Evolutionary conservation across 2,113 vertebrate genomes (phyloP).

Genomic region (Synodontis membranacea): DNA sequence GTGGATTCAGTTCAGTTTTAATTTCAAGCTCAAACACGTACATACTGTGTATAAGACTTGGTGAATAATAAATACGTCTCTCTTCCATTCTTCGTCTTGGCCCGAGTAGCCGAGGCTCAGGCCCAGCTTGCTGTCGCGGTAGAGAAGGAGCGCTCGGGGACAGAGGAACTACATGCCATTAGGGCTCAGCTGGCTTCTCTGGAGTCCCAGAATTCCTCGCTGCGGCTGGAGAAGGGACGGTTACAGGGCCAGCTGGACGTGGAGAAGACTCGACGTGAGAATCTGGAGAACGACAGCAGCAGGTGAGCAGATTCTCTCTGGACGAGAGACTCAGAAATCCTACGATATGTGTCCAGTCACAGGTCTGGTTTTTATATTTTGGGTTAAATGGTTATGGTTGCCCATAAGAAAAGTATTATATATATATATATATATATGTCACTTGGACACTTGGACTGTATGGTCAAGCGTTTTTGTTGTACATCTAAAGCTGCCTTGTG

Average conservation of each 20-base stretch:
- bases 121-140: slow-evolving; percentile 86
- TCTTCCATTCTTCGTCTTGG: not conserved
- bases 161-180: slow-evolving; percentile 85
- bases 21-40: not conserved
- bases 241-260: slow-evolving; percentile 83
- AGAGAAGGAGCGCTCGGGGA: slow-evolving; percentile 88
- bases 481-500: not conserved
- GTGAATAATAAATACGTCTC: not conserved
- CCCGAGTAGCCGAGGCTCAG: slow-evolving; percentile 83
- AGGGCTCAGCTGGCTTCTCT: slow-evolving; percentile 84
- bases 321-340: not conserved
- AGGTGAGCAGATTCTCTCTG: slow-evolving; percentile 69
- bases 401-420: too few relatives aligned
- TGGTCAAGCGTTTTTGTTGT: not conserved
- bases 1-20: not conserved
- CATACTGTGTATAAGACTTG: not conserved
- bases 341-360: not conserved
- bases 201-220: slow-evolving; percentile 88
- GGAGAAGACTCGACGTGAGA: slow-evolving; percentile 83
- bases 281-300: slow-evolving; percentile 88
- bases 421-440: too few relatives aligned
- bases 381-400: too few relatives aligned
- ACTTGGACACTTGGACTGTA: not conserved
- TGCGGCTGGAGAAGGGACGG: slow-evolving; percentile 89
- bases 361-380: not conserved